Evolutionary conservation across 2,113 vertebrate genomes (phyloP).

Genomic region (Balaeniceps rex): DNA sequence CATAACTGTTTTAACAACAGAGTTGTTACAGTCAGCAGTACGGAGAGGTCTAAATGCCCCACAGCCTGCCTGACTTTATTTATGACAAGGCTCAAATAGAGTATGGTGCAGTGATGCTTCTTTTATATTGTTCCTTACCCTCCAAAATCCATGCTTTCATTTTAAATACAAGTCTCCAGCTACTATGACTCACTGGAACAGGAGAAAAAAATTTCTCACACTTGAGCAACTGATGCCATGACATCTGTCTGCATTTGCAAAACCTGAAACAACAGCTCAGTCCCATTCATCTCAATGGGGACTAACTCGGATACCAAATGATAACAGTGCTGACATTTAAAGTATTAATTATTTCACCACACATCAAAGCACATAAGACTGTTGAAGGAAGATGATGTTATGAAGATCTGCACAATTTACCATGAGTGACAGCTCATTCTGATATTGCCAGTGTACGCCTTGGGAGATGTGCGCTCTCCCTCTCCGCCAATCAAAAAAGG

Average conservation of each 20-base stretch:
- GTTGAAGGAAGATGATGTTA: not conserved
- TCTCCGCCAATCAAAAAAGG: not conserved
- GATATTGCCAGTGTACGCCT: not conserved
- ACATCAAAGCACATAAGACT: not conserved
- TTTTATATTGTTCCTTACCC: not conserved
- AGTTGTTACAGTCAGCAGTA: not conserved
- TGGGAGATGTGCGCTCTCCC: not conserved
- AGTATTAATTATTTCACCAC: not conserved
- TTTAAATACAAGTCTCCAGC: not conserved
- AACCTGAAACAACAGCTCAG: not conserved
- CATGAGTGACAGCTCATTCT: not conserved
- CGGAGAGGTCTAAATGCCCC: not conserved
- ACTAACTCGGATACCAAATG: not conserved
- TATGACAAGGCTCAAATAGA: not conserved
- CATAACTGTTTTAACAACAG: not conserved
- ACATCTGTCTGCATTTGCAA: not conserved
- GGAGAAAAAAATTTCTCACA: not conserved
- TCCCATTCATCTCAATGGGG: not conserved
- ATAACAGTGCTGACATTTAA: not conserved
- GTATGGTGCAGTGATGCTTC: not conserved
- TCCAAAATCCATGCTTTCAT: not conserved
- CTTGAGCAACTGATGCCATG: not conserved
- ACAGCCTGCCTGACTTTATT: not conserved
- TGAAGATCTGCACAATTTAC: not conserved
- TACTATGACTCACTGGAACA: not conserved